phyloP scores from a whole-genome alignment of 2,797 vertebrate species.

The Lepilemur ruficaudatus region DNA sequence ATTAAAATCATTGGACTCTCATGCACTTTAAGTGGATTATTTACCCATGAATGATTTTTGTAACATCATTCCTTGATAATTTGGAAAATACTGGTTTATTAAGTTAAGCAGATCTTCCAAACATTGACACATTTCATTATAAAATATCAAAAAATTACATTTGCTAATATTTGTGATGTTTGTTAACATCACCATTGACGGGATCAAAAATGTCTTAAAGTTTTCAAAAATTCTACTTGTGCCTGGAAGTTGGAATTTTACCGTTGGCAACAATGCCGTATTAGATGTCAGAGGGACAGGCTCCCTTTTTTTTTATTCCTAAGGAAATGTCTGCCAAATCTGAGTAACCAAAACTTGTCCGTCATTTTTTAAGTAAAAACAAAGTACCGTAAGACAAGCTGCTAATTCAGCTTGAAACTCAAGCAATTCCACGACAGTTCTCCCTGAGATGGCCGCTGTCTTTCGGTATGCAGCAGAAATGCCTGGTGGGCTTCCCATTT shows the following conservation, averaged over 20 bases:
- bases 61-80: background rate
- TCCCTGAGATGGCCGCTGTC: background rate
- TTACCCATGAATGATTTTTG: background rate
- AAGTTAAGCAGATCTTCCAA: background rate
- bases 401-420: background rate
- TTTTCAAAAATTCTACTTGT: constrained; percentile 39
- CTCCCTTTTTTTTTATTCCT: background rate
- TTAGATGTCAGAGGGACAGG: background rate
- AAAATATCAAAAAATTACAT: background rate
- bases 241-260: background rate
- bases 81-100: background rate
- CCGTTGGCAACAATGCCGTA: background rate
- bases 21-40: background rate
- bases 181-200: background rate
- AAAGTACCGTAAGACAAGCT: background rate
- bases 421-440: background rate
- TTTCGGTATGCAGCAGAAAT: background rate
- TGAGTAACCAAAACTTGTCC: background rate
- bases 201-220: background rate
- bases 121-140: background rate
- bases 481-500: background rate
- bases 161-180: background rate
- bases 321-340: background rate
- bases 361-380: background rate
- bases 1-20: background rate